Conservation (phyloP, 2,113 vertebrate genomes). For the Datnioides undecimradiatus region DNA sequence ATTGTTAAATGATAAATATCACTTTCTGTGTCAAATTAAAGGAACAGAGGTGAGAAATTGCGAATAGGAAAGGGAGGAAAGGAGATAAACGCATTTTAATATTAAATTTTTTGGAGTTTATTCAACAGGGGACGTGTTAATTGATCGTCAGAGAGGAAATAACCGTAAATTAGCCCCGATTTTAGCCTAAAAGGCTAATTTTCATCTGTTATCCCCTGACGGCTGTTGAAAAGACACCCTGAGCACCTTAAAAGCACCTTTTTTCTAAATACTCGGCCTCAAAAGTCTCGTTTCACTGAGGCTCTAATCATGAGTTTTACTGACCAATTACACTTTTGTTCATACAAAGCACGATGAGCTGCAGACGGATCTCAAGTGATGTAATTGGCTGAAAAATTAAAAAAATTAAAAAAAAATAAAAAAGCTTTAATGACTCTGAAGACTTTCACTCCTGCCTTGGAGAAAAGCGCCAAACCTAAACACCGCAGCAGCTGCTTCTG, state of each 20-base stretch:
- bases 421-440: too few species aligned
- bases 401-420: too few species aligned
- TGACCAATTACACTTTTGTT: not conserved
- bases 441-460: constrained; percentile 51
- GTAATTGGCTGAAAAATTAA: too few species aligned
- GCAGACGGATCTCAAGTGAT: not conserved
- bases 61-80: not conserved
- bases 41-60: too few species aligned
- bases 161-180: not conserved
- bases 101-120: not conserved
- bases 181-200: not conserved
- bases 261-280: not conserved
- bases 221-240: not conserved
- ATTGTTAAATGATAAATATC: too few species aligned
- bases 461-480: constrained; percentile 48
- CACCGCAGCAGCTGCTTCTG: constrained; percentile 50
- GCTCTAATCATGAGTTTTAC: constrained; percentile 11
- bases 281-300: not conserved
- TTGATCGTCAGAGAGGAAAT: not conserved
- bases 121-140: not conserved
- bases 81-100: not conserved
- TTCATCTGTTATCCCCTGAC: not conserved
- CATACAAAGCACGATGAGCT: not conserved
- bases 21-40: too few species aligned
- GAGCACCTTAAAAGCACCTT: not conserved